These are phyloP conservation scores for Contarinia nasturtii DNA, from an alignment of 1,140 invertebrate species.

Conservation along the genomic window DNA sequence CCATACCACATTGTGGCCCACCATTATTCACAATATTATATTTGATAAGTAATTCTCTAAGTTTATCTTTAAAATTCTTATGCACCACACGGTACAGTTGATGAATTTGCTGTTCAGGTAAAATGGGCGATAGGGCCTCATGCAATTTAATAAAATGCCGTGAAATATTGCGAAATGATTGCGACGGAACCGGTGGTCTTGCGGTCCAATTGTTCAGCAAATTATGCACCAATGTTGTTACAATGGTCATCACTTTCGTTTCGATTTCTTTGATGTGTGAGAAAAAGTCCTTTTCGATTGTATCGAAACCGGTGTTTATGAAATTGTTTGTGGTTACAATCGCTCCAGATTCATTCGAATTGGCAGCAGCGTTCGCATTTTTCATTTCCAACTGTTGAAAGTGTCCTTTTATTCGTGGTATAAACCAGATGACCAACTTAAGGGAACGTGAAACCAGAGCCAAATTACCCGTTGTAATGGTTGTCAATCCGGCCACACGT, in stretches of 20 bases:
- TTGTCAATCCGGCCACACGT: slow-evolving; percentile 84
- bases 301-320: slow-evolving; percentile 30
- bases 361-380: slow-evolving; percentile 11
- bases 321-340: no score
- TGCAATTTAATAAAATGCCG: slow-evolving; percentile 82
- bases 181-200: slow-evolving; percentile 84
- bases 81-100: slow-evolving; percentile 68
- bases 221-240: slow-evolving; percentile 58
- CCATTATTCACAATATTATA: slow-evolving; percentile 88
- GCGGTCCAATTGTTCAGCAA: slow-evolving; percentile 78
- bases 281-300: slow-evolving; percentile 57
- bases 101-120: slow-evolving; percentile 49
- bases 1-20: slow-evolving; percentile 87
- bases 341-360: slow-evolving; percentile 7
- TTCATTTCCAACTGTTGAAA: slow-evolving; percentile 31
- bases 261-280: slow-evolving; percentile 84
- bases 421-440: slow-evolving; percentile 56
- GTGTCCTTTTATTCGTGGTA: slow-evolving; percentile 47
- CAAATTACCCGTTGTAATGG: slow-evolving; percentile 87
- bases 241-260: slow-evolving; percentile 75
- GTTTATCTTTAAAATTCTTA: slow-evolving; percentile 66
- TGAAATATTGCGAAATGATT: slow-evolving; percentile 78
- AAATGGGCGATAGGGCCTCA: slow-evolving; percentile 67
- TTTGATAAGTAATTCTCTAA: slow-evolving; percentile 63
- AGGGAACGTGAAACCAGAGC: slow-evolving; percentile 79